Conservation (phyloP, 2,888 invertebrate genomes). For the Cephus pygmeus region DNA sequence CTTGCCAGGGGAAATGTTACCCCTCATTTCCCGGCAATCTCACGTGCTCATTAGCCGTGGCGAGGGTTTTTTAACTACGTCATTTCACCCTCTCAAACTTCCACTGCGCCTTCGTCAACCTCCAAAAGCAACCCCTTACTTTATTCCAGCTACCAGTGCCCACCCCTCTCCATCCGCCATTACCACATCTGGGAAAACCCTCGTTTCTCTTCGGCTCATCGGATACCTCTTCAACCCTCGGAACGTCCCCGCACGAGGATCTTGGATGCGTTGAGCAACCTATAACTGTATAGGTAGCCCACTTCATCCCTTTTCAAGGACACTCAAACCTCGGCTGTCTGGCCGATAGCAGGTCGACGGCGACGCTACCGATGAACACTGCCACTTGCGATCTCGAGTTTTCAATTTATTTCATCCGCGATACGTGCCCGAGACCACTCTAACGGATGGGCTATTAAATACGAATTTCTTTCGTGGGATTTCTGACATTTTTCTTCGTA, state of each 20-base stretch:
- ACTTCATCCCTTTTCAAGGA: slow-evolving; percentile 2
- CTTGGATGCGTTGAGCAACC: not conserved
- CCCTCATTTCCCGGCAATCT: slow-evolving; percentile 21
- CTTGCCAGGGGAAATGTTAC: slow-evolving; percentile 4
- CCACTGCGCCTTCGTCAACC: not conserved
- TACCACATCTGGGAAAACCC: not conserved
- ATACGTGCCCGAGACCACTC: no score
- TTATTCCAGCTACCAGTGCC: no score
- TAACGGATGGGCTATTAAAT: no score
- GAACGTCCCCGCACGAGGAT: not conserved
- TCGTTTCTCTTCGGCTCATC: not conserved
- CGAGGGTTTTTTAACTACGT: slow-evolving; percentile 17
- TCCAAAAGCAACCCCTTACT: no score
- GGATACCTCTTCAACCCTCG: not conserved
- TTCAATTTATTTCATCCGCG: no score
- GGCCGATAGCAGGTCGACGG: not conserved
- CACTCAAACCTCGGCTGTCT: slow-evolving; percentile 12
- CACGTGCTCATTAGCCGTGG: slow-evolving; percentile 23
- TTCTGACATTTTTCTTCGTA: no score
- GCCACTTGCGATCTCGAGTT: no score
- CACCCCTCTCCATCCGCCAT: not conserved
- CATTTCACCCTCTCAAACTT: slow-evolving; percentile 3
- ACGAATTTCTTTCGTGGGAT: no score
- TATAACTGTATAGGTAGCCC: no score
- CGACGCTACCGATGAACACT: not conserved